Evolutionary conservation across 2,113 vertebrate species (phyloP).

Genomic region (Ictidomys tridecemlineatus): DNA sequence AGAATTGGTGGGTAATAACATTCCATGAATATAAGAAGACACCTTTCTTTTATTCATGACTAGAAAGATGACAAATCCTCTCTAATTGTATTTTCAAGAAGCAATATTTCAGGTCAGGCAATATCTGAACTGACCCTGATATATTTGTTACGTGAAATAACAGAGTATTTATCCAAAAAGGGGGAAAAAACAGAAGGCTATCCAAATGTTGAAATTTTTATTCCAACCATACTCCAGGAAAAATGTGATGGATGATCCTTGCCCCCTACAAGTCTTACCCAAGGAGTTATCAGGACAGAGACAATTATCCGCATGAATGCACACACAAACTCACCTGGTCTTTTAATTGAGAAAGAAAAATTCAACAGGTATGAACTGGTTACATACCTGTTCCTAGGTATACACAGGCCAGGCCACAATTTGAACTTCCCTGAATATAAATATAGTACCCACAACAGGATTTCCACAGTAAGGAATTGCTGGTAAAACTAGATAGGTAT

Average conservation of each 20-base stretch:
- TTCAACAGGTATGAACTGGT: neutral
- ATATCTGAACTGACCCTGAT: neutral
- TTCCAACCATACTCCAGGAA: neutral
- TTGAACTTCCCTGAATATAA: slow-evolving; percentile 49
- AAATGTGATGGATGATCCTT: neutral
- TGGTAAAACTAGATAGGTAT: neutral
- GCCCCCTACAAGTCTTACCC: neutral
- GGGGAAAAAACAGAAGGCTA: neutral
- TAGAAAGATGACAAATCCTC: slow-evolving; percentile 6
- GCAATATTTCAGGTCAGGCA: slow-evolving; percentile 30
- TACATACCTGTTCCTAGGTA: neutral
- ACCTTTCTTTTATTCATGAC: slow-evolving; percentile 47
- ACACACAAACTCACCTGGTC: neutral
- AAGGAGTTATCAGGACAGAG: slow-evolving; percentile 1
- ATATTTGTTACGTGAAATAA: slow-evolving; percentile 39
- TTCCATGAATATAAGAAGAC: neutral
- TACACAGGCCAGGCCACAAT: neutral
- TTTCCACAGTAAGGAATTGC: neutral
- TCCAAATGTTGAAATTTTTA: slow-evolving; percentile 8
- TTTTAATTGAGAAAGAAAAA: neutral
- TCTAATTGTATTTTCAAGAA: slow-evolving; percentile 28
- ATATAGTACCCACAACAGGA: neutral
- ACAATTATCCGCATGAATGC: neutral
- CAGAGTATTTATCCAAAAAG: slow-evolving; percentile 20
- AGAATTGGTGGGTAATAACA: neutral